Evolutionary conservation across 2,797 vertebrate genomes (phyloP).

Genomic region (Babyrousa celebensis): DNA sequence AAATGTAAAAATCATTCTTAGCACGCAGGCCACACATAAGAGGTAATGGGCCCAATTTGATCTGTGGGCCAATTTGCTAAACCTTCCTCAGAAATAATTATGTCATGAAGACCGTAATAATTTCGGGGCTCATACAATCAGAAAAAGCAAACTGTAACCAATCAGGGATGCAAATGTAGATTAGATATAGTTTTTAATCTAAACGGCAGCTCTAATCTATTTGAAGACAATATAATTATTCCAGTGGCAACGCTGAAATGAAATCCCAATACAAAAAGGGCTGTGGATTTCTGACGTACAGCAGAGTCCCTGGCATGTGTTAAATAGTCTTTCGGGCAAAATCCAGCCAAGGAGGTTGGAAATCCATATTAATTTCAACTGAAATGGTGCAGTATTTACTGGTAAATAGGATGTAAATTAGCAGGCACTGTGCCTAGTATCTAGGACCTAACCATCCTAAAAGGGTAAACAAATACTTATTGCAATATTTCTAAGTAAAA

Average conservation of each 20-base stretch:
- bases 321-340: not conserved
- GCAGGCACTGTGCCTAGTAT: not conserved
- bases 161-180: not conserved
- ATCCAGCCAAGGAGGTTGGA: not conserved
- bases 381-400: not conserved
- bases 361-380: not conserved
- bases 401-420: not conserved
- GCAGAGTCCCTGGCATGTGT: not conserved
- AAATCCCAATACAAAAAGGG: not conserved
- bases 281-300: not conserved
- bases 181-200: not conserved
- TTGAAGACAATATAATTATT: conserved; percentile 10
- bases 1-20: not conserved
- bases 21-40: not conserved
- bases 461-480: not conserved
- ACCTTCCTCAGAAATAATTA: not conserved
- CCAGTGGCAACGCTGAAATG: not conserved
- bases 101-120: not conserved
- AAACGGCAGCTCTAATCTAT: not conserved
- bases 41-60: not conserved
- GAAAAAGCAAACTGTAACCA: not conserved
- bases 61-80: not conserved
- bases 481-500: not conserved
- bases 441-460: not conserved
- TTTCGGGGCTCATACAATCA: not conserved